Conservation (phyloP, 2,888 invertebrate species). For the Acronicta leporina region DNA sequence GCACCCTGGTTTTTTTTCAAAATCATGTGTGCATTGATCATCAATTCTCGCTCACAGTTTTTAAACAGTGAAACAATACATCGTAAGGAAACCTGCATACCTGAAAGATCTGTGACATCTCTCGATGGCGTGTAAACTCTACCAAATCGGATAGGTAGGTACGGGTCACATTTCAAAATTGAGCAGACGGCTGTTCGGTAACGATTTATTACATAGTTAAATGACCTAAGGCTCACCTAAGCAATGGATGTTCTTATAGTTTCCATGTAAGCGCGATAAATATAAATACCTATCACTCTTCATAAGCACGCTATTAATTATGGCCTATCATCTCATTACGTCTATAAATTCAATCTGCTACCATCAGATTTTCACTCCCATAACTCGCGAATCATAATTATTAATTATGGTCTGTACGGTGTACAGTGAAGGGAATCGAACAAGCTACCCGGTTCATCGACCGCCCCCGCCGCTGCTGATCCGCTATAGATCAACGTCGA, state of each 20-base stretch:
- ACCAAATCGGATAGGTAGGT: no score
- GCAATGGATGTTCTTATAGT: neutral
- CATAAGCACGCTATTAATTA: slow-evolving; percentile 37
- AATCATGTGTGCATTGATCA: no score
- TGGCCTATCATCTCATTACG: slow-evolving; percentile 29
- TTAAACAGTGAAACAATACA: no score
- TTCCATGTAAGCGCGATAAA: neutral
- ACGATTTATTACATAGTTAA: no score
- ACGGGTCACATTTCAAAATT: no score
- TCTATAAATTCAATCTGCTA: slow-evolving; percentile 49
- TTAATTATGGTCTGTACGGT: slow-evolving; percentile 45
- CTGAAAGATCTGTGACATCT: no score
- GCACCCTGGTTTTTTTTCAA: no score
- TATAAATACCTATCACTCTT: slow-evolving; percentile 28
- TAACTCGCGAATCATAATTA: slow-evolving; percentile 54
- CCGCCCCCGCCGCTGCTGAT: slow-evolving; percentile 47
- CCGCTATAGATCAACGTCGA: slow-evolving; percentile 65
- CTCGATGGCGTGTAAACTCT: no score
- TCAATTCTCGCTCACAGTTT: no score
- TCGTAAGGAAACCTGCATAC: no score
- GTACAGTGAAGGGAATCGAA: slow-evolving; percentile 45
- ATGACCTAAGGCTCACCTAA: no score
- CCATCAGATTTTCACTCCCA: slow-evolving; percentile 52
- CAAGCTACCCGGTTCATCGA: slow-evolving; percentile 51
- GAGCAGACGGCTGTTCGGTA: no score